Conservation (phyloP, 2,113 vertebrate genomes). For the Bolborhynchus lineola region DNA sequence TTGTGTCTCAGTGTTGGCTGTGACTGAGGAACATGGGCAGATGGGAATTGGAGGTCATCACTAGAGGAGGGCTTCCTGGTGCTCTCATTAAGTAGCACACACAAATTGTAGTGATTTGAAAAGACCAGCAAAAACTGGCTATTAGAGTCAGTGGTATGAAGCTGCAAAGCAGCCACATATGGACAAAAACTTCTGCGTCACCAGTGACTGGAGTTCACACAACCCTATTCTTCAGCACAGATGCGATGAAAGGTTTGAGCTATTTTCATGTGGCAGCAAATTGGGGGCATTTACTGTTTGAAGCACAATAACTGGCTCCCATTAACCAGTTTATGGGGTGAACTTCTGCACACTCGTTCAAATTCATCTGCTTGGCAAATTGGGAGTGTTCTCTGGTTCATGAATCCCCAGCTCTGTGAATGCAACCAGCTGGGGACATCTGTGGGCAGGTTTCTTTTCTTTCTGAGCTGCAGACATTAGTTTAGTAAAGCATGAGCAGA, state of each 20-base stretch:
- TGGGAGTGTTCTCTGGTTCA: not conserved
- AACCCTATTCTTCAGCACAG: not conserved
- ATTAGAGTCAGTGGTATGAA: not conserved
- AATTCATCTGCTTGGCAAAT: constrained; percentile 9
- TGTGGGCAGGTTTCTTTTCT: fast-evolving
- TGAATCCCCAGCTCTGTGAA: not conserved
- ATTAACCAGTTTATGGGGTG: not conserved
- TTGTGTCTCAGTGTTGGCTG: not conserved
- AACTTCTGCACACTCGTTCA: not conserved
- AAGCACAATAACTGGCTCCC: not conserved
- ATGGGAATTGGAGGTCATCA: not conserved
- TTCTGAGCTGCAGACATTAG: not conserved
- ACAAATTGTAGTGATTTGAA: not conserved
- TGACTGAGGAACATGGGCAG: not conserved
- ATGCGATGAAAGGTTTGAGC: not conserved
- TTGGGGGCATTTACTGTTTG: not conserved
- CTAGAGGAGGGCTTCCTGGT: not conserved
- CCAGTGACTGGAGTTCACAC: not conserved
- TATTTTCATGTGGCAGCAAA: not conserved
- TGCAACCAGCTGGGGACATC: not conserved
- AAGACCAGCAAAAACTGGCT: not conserved
- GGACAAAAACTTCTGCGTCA: not conserved
- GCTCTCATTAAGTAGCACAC: not conserved
- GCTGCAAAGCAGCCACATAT: not conserved
- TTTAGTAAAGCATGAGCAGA: not conserved